These are phyloP conservation scores for Cyanoliseus patagonus DNA, from an alignment of 2,113 vertebrate species.

Conservation along the genomic window DNA sequence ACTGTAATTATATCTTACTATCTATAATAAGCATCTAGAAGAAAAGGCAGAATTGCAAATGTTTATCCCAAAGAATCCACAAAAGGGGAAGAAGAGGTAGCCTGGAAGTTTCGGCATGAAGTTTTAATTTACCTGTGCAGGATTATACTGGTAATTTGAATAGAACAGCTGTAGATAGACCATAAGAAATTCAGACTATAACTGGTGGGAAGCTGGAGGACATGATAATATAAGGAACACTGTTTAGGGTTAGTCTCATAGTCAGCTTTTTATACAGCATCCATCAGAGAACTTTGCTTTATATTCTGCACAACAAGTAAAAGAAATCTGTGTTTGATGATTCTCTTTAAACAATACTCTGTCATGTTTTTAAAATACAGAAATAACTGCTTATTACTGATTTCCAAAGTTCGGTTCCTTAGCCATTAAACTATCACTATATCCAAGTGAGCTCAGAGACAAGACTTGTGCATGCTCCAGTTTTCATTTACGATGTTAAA, in stretches of 20 bases:
- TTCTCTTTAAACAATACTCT: not conserved
- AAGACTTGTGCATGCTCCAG: not conserved
- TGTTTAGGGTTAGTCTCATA: not conserved
- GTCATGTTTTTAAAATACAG: not conserved
- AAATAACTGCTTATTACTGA: constrained; percentile 1
- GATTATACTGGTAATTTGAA: not conserved
- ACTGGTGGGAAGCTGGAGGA: not conserved
- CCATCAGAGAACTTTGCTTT: not conserved
- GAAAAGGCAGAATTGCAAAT: not conserved
- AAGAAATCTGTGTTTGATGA: constrained; percentile 12
- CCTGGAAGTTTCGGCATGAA: not conserved
- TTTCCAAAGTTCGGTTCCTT: not conserved
- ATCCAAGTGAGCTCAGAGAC: not conserved
- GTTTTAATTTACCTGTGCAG: not conserved
- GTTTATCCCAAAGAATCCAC: not conserved
- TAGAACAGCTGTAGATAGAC: not conserved
- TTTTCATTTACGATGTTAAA: not conserved
- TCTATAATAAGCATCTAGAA: not conserved
- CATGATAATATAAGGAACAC: not conserved
- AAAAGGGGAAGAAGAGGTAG: not conserved
- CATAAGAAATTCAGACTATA: not conserved
- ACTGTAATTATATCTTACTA: not conserved
- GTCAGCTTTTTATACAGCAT: not conserved
- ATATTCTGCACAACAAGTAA: not conserved
- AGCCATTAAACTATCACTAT: not conserved